Base-by-base conservation (phyloP, 2,888 invertebrate species). In the Gnatocerus cornutus region DNA sequence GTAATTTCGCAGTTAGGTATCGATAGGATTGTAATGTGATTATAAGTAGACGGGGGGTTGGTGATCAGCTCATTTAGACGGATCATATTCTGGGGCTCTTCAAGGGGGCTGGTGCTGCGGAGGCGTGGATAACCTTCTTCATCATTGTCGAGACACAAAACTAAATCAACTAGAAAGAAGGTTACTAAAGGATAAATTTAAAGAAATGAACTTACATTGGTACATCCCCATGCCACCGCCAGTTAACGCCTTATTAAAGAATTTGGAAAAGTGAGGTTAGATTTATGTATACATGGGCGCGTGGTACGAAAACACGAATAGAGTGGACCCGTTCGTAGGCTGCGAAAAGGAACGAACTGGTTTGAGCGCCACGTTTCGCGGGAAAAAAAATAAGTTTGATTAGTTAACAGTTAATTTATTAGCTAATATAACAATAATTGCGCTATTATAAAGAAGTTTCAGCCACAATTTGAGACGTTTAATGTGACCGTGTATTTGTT, bases 1-100 rank as follows among this genome's bases (percentile, higher is more conserved):
- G 5, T 56, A 27, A 70, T 45, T 41, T 56, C 45, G 41, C 66
- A 66, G 27, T 62, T 61, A 5, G 30, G n/a, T 13, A 70, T 41
- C 6, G 55, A 21, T 30, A 70, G 13, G 3, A 27, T 6, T 0
- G 69, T 53, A n/a, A 69, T 52, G 33, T 33, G 50, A 5, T 1
- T 16, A 5, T 63, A 41, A 46, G 45, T 27, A 10, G 39, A 27
- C 9, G n/a, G 1, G 21, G 27, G n/a, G 29, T 30, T 43, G 27
- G 27, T 64, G 30, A 46, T 16, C 7, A 55, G 33, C 0, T 64
- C 64, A 21, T 12, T 33, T 9, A 64, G 7, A 37, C n/a, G 37
- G 8, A n/a, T 2, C 3, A 37, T 8, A 2, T 37, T n/a, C 7
- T 37, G 37, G 37, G 37, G 37, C 4, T 37, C 37, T 21, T 21